A percentile compares a stretch with the other conserved stretches of the same genome.
Evolutionary conservation across 2,797 vertebrate species (phyloP).

Genomic region (Bradypodion pumilum): DNA sequence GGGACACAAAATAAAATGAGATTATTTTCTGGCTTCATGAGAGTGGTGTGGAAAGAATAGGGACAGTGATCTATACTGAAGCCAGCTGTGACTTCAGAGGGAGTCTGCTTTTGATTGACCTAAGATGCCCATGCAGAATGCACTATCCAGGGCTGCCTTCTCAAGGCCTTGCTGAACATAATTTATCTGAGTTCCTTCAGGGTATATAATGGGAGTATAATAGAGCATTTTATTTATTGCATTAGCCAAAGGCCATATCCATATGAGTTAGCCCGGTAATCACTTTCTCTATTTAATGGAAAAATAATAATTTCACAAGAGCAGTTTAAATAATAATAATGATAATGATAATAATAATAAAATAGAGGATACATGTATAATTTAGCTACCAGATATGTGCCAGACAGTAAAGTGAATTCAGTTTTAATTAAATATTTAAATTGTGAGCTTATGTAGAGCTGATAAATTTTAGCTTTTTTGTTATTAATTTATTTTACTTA

Average conservation of each 20-base stretch:
- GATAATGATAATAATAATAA: neutral
- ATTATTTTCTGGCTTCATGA: neutral
- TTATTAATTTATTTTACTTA: neutral
- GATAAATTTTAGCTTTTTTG: neutral
- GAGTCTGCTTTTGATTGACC: neutral
- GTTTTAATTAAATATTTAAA: neutral
- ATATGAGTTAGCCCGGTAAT: neutral
- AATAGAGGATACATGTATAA: neutral
- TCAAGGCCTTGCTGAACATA: neutral
- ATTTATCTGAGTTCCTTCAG: slow-evolving; percentile 21
- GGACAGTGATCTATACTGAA: neutral
- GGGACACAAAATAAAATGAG: neutral
- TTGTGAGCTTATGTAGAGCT: neutral
- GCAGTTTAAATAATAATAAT: neutral
- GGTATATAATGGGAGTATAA: slow-evolving; percentile 1
- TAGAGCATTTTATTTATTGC: neutral
- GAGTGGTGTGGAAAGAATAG: neutral
- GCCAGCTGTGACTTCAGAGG: neutral
- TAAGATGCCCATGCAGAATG: neutral
- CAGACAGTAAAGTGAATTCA: neutral
- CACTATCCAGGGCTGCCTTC: neutral
- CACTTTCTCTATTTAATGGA: neutral
- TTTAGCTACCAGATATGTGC: neutral
- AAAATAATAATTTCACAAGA: neutral
- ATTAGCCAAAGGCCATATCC: neutral